Conservation (phyloP, 2,888 invertebrate genomes). For the Megamerina dolium region DNA sequence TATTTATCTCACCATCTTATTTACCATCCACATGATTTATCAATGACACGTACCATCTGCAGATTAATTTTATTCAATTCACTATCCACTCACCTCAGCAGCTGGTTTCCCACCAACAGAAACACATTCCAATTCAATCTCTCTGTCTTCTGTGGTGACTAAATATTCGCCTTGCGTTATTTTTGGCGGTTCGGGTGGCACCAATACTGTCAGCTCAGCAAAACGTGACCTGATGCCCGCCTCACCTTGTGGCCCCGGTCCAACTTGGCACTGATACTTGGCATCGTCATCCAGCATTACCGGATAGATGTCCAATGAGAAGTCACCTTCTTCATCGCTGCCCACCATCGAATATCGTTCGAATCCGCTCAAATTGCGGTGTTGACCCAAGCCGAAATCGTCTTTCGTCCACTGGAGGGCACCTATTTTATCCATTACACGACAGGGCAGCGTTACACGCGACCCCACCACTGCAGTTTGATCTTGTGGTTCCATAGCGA, state of each 20-base stretch:
- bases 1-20: too few relatives aligned
- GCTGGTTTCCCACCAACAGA: slow-evolving; percentile 90
- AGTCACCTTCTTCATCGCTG: slow-evolving; percentile 88
- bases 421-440: slow-evolving; percentile 82
- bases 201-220: slow-evolving; percentile 78
- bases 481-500: slow-evolving; percentile 87
- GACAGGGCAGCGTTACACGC: slow-evolving; percentile 80
- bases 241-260: slow-evolving; percentile 68
- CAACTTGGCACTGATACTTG: slow-evolving; percentile 89
- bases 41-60: too few relatives aligned
- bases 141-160: slow-evolving; percentile 81
- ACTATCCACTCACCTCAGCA: slow-evolving; percentile 68
- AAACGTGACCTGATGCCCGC: slow-evolving; percentile 79
- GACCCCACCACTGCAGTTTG: slow-evolving; percentile 84
- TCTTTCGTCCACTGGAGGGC: slow-evolving; percentile 96
- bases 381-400: slow-evolving; percentile 89
- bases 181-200: slow-evolving; percentile 85
- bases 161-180: slow-evolving; percentile 80
- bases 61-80: too few relatives aligned
- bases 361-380: slow-evolving; percentile 83
- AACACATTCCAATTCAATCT: slow-evolving; percentile 84
- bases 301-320: slow-evolving; percentile 82
- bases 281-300: slow-evolving; percentile 90
- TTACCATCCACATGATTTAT: too few relatives aligned
- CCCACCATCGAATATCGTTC: slow-evolving; percentile 95